A percentile compares a stretch with the other conserved stretches of the same genome.
phyloP scores from a whole-genome alignment of 53 echinoderm and acorn worm genomes.

The Echinometra lucunter region DNA sequence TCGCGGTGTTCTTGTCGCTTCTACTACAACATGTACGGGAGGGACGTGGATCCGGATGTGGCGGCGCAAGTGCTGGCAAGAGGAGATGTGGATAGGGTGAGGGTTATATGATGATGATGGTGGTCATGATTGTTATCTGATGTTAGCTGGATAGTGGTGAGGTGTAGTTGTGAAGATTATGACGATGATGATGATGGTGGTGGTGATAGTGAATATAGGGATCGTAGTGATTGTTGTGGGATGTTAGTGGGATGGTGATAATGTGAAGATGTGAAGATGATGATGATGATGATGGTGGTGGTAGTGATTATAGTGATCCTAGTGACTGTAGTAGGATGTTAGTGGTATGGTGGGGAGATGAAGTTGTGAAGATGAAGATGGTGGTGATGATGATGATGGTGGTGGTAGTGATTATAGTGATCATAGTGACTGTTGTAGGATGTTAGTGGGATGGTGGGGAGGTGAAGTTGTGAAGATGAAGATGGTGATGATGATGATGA shows the following conservation, averaged over 20 bases:
- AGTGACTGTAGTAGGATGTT: too few species aligned
- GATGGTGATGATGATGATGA: background rate
- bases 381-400: background rate
- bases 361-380: background rate
- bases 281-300: background rate
- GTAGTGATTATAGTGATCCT: too few species aligned
- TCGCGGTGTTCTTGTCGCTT: slow-evolving; percentile 94
- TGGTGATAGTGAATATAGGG: background rate
- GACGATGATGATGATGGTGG: background rate
- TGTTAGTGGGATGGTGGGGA: too few species aligned
- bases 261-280: too few species aligned
- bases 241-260: background rate
- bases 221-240: too few species aligned
- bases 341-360: too few species aligned
- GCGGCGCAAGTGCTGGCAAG: slow-evolving; percentile 85
- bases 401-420: too few species aligned
- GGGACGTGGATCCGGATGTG: slow-evolving; percentile 83
- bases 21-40: slow-evolving; percentile 90
- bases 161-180: too few species aligned
- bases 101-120: background rate
- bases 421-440: too few species aligned
- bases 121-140: background rate
- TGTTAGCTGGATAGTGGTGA: background rate
- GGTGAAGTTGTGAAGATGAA: background rate
- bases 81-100: slow-evolving; percentile 79